These are phyloP conservation scores for Machaerirhynchus nigripectus DNA, from an alignment of 2,113 vertebrate species.

Conservation along the genomic window DNA sequence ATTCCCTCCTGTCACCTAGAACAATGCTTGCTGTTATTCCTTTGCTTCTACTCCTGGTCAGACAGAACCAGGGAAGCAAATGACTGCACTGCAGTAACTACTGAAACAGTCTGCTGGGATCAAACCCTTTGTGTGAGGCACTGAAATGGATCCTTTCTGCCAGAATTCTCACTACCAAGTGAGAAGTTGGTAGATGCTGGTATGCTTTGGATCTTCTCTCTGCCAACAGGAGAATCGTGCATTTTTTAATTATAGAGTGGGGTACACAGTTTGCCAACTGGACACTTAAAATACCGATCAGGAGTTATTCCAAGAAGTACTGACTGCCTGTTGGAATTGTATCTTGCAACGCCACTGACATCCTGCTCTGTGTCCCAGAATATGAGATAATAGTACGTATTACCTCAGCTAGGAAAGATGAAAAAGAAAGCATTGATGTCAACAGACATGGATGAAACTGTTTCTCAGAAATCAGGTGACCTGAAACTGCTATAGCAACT, in stretches of 20 bases:
- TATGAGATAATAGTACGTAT: neutral
- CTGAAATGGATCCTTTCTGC: neutral
- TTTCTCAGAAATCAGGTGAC: neutral
- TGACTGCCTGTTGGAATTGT: neutral
- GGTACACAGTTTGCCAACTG: neutral
- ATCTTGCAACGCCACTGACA: neutral
- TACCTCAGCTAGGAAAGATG: neutral
- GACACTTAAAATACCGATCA: neutral
- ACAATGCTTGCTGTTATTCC: neutral
- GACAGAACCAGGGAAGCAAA: neutral
- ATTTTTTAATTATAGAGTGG: neutral
- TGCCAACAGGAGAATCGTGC: neutral
- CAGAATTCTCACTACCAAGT: neutral
- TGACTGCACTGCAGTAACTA: neutral
- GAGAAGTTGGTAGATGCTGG: neutral
- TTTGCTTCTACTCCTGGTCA: neutral
- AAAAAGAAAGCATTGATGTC: neutral
- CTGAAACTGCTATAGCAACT: neutral
- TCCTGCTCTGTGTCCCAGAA: neutral
- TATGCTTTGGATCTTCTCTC: neutral
- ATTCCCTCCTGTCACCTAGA: neutral
- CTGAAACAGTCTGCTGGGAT: neutral
- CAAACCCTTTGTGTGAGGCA: neutral
- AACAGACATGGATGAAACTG: neutral
- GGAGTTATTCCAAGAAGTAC: neutral